phyloP scores from a whole-genome alignment of 2,797 vertebrate genomes.

The Limosa lapponica region DNA sequence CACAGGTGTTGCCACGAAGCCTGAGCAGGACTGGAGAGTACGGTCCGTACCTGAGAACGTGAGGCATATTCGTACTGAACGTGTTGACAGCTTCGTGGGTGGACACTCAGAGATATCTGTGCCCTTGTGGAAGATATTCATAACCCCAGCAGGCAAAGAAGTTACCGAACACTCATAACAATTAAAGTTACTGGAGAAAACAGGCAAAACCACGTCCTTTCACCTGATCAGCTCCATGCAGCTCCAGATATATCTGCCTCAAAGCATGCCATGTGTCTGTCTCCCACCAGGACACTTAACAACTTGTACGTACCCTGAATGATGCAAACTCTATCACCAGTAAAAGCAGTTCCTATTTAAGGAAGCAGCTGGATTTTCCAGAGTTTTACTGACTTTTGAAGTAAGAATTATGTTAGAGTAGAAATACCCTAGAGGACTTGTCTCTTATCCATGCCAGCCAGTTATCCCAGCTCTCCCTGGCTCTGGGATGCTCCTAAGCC shows the following conservation, averaged over 20 bases:
- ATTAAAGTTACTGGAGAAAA: background rate
- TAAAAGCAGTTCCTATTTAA: background rate
- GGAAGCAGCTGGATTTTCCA: background rate
- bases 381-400: background rate
- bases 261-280: background rate
- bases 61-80: background rate
- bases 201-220: background rate
- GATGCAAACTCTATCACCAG: background rate
- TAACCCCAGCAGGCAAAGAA: background rate
- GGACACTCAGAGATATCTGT: background rate
- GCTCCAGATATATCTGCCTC: background rate
- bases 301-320: background rate
- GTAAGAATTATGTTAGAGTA: background rate
- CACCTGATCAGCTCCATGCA: background rate
- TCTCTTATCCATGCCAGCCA: background rate
- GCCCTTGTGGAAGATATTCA: background rate
- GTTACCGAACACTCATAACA: background rate
- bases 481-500: background rate
- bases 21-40: background rate
- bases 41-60: background rate
- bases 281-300: background rate
- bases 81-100: background rate
- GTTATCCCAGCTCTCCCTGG: background rate
- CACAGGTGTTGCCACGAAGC: background rate
- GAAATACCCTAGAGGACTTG: background rate